phyloP scores from a whole-genome alignment of 2,113 vertebrate species.

The Gnathonemus echidnorhynchus region DNA sequence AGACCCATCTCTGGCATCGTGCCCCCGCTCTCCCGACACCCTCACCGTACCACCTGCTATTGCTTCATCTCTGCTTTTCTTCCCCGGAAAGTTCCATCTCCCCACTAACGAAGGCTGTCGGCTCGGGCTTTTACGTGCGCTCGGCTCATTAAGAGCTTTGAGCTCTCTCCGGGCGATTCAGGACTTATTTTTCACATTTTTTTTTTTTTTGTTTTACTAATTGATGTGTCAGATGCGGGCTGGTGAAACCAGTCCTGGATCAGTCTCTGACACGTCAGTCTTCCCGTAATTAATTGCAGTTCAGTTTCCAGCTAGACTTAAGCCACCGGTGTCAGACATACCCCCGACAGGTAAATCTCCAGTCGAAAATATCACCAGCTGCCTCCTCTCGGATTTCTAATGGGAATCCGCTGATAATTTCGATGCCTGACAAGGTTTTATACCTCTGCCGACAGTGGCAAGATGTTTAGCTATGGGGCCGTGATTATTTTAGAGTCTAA shows the following conservation, averaged over 20 bases:
- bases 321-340: not conserved
- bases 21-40: not conserved
- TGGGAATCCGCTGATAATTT: not conserved
- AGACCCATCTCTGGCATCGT: not conserved
- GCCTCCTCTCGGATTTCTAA: not conserved
- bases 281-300: not conserved
- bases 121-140: not conserved
- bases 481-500: not conserved
- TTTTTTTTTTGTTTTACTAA: not conserved
- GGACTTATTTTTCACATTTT: not conserved
- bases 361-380: not conserved
- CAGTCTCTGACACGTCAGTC: not conserved
- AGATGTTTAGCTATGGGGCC: not conserved
- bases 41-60: not conserved
- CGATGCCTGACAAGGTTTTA: not conserved
- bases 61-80: not conserved
- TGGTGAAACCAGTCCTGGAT: not conserved
- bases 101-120: not conserved
- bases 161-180: not conserved
- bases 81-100: not conserved
- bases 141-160: not conserved
- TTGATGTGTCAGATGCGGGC: not conserved
- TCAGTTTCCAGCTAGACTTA: not conserved
- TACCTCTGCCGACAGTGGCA: not conserved
- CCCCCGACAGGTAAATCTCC: not conserved